A percentile compares a stretch with the other conserved stretches of the same genome.
phyloP scores from a whole-genome alignment of 2,888 invertebrate species.

The Anorthoa munda region DNA sequence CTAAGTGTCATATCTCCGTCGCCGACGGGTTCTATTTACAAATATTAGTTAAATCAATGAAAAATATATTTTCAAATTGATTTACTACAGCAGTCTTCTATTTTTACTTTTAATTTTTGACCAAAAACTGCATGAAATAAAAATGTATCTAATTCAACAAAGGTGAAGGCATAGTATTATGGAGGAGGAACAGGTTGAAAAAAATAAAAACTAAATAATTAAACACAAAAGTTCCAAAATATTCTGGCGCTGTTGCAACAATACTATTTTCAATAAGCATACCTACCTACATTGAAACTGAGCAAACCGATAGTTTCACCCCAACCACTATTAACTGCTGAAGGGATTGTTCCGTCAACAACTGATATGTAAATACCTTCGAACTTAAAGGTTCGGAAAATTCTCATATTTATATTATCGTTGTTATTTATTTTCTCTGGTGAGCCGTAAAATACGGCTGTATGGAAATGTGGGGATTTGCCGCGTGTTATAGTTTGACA shows the following conservation, averaged over 20 bases:
- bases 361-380: conserved; percentile 89
- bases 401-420: conserved; percentile 88
- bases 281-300: conserved; percentile 6
- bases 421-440: conserved; percentile 89
- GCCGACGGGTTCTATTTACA: too few species aligned
- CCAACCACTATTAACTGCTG: conserved; percentile 79
- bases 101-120: too few species aligned
- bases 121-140: too few species aligned
- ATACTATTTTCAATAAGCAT: not conserved
- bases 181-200: too few species aligned
- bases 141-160: too few species aligned
- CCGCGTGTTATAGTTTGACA: conserved; percentile 87
- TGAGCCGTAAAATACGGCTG: conserved; percentile 88
- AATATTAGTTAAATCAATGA: too few species aligned
- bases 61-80: too few species aligned
- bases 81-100: too few species aligned
- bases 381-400: conserved; percentile 85
- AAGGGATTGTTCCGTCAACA: conserved; percentile 87
- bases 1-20: too few species aligned
- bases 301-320: conserved; percentile 73
- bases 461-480: conserved; percentile 89
- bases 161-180: too few species aligned
- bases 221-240: not conserved
- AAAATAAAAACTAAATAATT: too few species aligned
- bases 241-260: not conserved